Evolutionary conservation across 2,888 invertebrate genomes (phyloP), one percentile per base, ranked within the genome.

Genomic region (Lithophane socia): DNA sequence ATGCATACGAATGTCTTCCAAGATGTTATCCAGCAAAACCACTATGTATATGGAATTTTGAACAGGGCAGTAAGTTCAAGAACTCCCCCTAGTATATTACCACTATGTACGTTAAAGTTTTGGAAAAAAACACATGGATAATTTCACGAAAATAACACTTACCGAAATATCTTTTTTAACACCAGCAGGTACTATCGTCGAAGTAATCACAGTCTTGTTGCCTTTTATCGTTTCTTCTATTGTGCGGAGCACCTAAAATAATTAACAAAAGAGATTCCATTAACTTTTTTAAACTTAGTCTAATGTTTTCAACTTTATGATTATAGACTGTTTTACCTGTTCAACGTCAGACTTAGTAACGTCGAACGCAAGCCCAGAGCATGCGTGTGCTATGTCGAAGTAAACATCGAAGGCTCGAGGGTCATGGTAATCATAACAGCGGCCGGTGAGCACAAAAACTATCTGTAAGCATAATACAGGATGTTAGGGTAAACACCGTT

Each of bases 361-460:
- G 47, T 29, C 12, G 42, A 88, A 74, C 0, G 68, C 81, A 24
- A 79, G 71, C 18, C 87, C 88, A 21, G 82, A 72, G 64, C 88
- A 84, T 16, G 86, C 88, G 0, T 75, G 64, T 16, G 87, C 88
- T 77, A 89, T 77, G 9, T 87, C 81, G 18, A 75, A 88, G 64
- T 72, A 88, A 8, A 89, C 77, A 61, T 80, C 67, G 10, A 70
- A 87, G 5, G 60, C 52, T 68, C 4, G 7, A 54, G 24, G 0
- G 0, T 4, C 1, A n/a, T 70, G 0, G 1, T 0, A 0, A n/a
- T 10, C 8, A 4, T 0, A 0, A 61, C 86, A 87, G 47, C 4
- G 18, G 8, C 82, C 88, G 7, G 87, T 88, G n/a, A 89, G 54
- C 12, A 88, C 84, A 65, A 88, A 88, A 1, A 76, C 52, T 65